These are phyloP conservation scores for Turdus rufiventris DNA, from an alignment of 2,113 vertebrate species.

Conservation along the genomic window DNA sequence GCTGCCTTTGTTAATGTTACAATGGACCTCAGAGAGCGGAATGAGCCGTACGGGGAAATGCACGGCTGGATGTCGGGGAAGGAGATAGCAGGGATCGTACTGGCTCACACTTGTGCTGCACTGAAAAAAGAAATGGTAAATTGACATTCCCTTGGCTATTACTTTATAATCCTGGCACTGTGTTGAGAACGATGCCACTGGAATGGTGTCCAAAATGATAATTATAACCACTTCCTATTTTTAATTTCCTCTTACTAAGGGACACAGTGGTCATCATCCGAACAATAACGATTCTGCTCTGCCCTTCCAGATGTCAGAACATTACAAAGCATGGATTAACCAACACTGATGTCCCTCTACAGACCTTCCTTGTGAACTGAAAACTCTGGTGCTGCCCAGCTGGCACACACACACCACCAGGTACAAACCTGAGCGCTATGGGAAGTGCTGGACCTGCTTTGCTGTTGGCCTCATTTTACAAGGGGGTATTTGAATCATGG, in stretches of 20 bases:
- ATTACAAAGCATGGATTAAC: neutral
- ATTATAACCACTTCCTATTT: constrained; percentile 48
- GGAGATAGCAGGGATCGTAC: neutral
- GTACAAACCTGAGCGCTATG: neutral
- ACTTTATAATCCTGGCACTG: neutral
- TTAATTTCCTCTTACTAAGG: constrained; percentile 36
- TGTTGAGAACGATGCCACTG: neutral
- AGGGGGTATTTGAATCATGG: neutral
- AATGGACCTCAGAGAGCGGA: neutral
- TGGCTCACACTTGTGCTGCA: neutral
- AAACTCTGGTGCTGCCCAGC: neutral
- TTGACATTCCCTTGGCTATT: constrained; percentile 13
- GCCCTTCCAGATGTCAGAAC: constrained; percentile 21
- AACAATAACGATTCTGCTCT: neutral
- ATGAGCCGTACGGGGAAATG: neutral
- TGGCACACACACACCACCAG: neutral
- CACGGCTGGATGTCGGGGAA: neutral
- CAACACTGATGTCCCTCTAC: neutral
- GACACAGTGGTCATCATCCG: neutral
- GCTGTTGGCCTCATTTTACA: constrained; percentile 10
- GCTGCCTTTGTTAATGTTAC: constrained; percentile 21
- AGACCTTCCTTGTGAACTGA: neutral
- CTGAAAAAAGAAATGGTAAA: neutral
- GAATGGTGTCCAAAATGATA: neutral
- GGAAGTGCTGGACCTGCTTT: neutral